These are phyloP conservation scores for Cetoscarus ocellatus DNA, from an alignment of 2,797 vertebrate species.

Conservation along the genomic window DNA sequence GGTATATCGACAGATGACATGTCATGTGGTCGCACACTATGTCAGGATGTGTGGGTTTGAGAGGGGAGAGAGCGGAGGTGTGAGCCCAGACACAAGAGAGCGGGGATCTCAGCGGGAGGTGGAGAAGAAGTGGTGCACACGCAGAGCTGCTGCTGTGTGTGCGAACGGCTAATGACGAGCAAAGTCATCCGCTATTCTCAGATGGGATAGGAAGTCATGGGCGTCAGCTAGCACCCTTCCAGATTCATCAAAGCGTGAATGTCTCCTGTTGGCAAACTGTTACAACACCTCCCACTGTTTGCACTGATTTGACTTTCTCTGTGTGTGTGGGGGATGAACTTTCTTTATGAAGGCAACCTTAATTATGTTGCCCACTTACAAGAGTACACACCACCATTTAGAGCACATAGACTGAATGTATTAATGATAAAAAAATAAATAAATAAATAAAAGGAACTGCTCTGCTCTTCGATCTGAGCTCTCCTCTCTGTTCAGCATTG, in stretches of 20 bases:
- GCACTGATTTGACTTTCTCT: constrained; percentile 40
- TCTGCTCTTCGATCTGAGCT: constrained; percentile 32
- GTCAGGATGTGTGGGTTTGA: constrained; percentile 72
- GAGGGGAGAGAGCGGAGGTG: constrained; percentile 54
- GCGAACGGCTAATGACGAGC: constrained; percentile 81
- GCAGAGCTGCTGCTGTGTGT: constrained; percentile 63
- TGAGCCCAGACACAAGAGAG: constrained; percentile 53
- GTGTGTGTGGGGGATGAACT: constrained; percentile 17
- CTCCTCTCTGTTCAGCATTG: constrained; percentile 10
- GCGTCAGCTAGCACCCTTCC: constrained; percentile 73
- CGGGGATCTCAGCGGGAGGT: constrained; percentile 47
- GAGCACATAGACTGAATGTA: constrained; percentile 21
- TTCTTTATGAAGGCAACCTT: constrained; percentile 37
- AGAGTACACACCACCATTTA: constrained; percentile 20
- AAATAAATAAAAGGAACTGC: too few species aligned
- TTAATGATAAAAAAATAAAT: constrained; percentile 48
- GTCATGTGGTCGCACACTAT: constrained; percentile 70
- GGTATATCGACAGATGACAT: constrained; percentile 72
- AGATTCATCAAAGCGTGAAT: constrained; percentile 75
- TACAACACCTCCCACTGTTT: constrained; percentile 75
- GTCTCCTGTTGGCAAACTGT: constrained; percentile 77
- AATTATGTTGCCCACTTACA: constrained; percentile 35
- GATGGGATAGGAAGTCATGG: constrained; percentile 72
- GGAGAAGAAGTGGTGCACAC: constrained; percentile 54
- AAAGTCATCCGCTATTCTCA: constrained; percentile 70